Conservation (phyloP, 2,113 vertebrate species). For the Vanacampus margaritifer region DNA sequence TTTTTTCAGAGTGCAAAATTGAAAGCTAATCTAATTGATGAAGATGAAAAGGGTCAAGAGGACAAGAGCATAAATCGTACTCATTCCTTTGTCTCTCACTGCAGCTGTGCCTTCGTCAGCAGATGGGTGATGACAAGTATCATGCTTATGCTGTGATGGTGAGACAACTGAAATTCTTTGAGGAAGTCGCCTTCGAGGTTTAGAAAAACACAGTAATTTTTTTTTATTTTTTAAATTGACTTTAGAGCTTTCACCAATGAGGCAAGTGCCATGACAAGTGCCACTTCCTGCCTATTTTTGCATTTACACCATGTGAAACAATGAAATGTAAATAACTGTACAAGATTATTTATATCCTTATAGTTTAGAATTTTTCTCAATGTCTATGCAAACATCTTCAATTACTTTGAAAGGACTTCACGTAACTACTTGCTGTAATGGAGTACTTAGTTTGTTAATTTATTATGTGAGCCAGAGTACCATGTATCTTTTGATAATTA, state of each 20-base stretch:
- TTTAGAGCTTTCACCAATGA: neutral
- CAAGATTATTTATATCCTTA: neutral
- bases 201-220: no score
- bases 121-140: slow-evolving; percentile 88
- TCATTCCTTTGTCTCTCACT: neutral
- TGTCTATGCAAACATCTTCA: slow-evolving; percentile 44
- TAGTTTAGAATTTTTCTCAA: neutral
- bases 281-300: neutral
- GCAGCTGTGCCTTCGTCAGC: slow-evolving; percentile 78
- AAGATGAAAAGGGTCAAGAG: neutral
- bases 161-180: slow-evolving; percentile 92
- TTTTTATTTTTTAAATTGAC: no score
- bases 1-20: neutral
- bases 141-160: slow-evolving; percentile 82
- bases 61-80: neutral
- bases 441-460: neutral
- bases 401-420: slow-evolving; percentile 2
- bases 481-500: slow-evolving; percentile 16
- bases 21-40: no score
- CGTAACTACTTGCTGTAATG: slow-evolving; percentile 3
- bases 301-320: neutral
- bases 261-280: neutral
- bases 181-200: slow-evolving; percentile 77
- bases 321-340: slow-evolving; percentile 13
- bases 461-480: slow-evolving; percentile 18